Evolutionary conservation across 2,113 vertebrate genomes (phyloP), one percentile per base, ranked within the genome.

Genomic region (Vanacampus margaritifer): DNA sequence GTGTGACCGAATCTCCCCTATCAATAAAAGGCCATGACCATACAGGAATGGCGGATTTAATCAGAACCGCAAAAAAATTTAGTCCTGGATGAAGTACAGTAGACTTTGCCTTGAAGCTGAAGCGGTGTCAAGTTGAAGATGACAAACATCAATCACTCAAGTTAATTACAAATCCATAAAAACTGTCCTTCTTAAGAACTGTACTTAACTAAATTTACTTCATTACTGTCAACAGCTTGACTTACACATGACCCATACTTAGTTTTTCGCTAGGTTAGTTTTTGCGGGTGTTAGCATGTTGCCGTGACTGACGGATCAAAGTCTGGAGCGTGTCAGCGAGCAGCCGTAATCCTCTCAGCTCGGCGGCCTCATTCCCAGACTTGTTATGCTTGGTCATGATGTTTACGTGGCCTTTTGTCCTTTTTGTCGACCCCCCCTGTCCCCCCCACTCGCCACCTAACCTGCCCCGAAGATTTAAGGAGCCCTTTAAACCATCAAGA

Each of bases 341-440:
- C 64, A 26, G 53, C 28, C 16, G 66, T 67, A 71, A 80, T 80
- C 56, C 53, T 65, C 67, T 73, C 71, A 68, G 73, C 60, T 3
- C 48, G 26, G 45, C 43, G 71, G 36, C 64, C 59, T 63, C 68
- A 36, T 60, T 68, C 56, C 28, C 65, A 63, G 45, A 28, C 37
- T 63, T 57, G 37, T 65, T 68, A 66, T 65, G 37, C 51, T 62
- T 46, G 67, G 51, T 60, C 45, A 41, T 63, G 56, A 41, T 62
- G 37, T 66, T 68, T 36, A 68, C 64, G 59, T 61, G 59, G 36
- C 59, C 59, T 41, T 37, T 36, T 24, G 17, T 41, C 13, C 24
- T 56, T 32, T 48, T 23, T 46, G 35, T 16, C 51, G 16, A 37
- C 53, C 63, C 17, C 23, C 59, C 56, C 59, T 46, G 0, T 7